Percentiles rank a stretch among this genome's conserved stretches.
Conservation (phyloP, 1,140 invertebrate species). For the Ceratina japonica region DNA sequence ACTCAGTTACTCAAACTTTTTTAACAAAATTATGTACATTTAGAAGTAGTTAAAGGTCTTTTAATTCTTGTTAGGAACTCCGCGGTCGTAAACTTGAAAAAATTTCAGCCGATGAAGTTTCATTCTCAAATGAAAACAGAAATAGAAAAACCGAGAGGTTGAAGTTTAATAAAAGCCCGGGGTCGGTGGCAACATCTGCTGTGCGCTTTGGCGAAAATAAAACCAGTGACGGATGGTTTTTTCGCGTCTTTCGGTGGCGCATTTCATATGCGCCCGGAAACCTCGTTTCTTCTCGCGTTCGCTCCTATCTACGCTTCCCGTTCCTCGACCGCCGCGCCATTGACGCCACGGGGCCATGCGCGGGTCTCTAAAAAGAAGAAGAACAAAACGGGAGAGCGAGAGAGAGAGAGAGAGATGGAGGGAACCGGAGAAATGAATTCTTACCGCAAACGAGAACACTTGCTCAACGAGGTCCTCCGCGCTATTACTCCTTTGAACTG, state of each 20-base stretch:
- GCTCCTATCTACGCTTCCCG: not conserved
- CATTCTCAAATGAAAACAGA: not conserved
- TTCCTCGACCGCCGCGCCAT: not conserved
- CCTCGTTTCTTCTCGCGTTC: not conserved
- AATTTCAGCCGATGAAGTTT: not conserved
- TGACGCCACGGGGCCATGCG: too few relatives aligned
- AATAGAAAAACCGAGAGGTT: not conserved
- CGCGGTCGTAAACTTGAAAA: not conserved
- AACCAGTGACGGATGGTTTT: slow-evolving; percentile 13
- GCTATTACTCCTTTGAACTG: slow-evolving; percentile 26
- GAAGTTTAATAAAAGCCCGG: slow-evolving; percentile 21
- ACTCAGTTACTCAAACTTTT: too few relatives aligned
- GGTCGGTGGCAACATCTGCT: slow-evolving; percentile 20
- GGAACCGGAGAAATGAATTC: slow-evolving; percentile 7
- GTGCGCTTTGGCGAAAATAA: slow-evolving; percentile 9
- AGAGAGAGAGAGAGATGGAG: too few relatives aligned
- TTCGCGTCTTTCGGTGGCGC: not conserved
- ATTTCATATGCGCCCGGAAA: slow-evolving; percentile 9
- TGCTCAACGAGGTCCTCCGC: slow-evolving; percentile 1
- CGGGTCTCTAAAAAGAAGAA: not conserved
- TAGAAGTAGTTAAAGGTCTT: too few relatives aligned
- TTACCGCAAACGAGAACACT: slow-evolving; percentile 34
- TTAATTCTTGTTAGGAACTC: too few relatives aligned
- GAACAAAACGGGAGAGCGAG: too few relatives aligned
- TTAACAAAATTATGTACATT: too few relatives aligned